Base-by-base conservation (phyloP, 2,113 vertebrate genomes). In the Scalopus aquaticus region DNA sequence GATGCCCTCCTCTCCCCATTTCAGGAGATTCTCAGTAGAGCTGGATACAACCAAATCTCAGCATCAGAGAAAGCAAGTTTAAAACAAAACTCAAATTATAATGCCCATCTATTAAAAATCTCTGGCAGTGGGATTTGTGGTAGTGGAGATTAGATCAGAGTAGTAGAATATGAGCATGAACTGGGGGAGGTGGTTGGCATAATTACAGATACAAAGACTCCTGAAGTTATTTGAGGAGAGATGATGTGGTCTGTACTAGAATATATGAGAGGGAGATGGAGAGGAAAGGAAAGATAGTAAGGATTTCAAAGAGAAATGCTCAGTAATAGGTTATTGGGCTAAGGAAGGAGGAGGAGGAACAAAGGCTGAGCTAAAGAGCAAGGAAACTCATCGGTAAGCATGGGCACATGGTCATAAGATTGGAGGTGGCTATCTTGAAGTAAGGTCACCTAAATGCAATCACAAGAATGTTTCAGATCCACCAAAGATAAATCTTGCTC, bases 101-200 rank as follows among this genome's bases (percentile, higher is more conserved):
- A 70, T 0, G 67, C 32, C 7, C 1, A 72, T 60, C 2, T 58
- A 9, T 74, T 2, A 15, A 30, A 58, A 39, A 65, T 49, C 11
- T 62, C 15, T 5, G 51, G 51, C 4, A 54, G 51, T 54, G 51
- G 51, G 51, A n/a, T 16, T 4, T 70, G 6, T 9, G 17, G 32
- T 20, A 16, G 19, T 44, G 5, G 15, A 20, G 39, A 56, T 79
- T 54, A 42, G n/a, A 56, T 62, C 51, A 49, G 32, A 49, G 16
- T 54, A 30, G 46, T 22, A 51, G 32, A 13, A 16, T 22, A 24
- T 37, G n/a, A 67, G 39, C 39, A 46, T 67, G 35, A 46, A 19
- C 3, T 35, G 1, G 28, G 11, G 15, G 6, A 3, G 7, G 2
- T 17, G 4, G 17, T 4, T 39, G 44, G 20, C 12, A n/a, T 19